phyloP scores from a whole-genome alignment of 2,888 invertebrate species.

The Branchellion lobata region DNA sequence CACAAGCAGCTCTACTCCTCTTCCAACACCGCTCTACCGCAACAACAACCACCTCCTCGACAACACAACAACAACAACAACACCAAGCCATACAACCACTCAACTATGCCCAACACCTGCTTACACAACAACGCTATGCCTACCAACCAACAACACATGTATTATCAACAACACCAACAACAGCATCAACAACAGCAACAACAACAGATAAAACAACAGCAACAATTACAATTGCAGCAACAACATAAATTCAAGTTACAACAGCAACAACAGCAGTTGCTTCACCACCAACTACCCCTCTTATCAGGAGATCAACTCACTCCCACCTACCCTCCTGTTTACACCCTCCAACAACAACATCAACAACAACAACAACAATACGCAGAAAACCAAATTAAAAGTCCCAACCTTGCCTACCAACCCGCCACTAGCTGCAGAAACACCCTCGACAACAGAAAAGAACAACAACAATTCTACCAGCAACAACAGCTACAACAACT shows the following conservation, averaged over 20 bases:
- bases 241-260: conserved; percentile 13
- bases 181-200: neutral
- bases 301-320: neutral
- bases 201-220: conserved; percentile 8
- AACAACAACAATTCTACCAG: neutral
- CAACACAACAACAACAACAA: conserved; percentile 13
- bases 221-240: conserved; percentile 10
- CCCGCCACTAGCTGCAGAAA: neutral
- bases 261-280: conserved; percentile 20
- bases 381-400: neutral
- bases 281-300: conserved; percentile 15
- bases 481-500: conserved; percentile 10
- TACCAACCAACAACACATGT: neutral
- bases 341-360: conserved; percentile 15
- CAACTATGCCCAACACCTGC: neutral
- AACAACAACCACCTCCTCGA: neutral
- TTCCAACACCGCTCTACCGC: neutral
- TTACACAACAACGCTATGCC: neutral
- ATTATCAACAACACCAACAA: conserved; percentile 1
- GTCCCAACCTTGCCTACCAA: neutral
- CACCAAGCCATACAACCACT: neutral
- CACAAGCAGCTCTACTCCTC: neutral
- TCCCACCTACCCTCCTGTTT: neutral
- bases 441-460: neutral
- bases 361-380: conserved; percentile 1